These are phyloP conservation scores for Latrodectus elegans DNA, from an alignment of 2,888 invertebrate species.

Conservation along the genomic window DNA sequence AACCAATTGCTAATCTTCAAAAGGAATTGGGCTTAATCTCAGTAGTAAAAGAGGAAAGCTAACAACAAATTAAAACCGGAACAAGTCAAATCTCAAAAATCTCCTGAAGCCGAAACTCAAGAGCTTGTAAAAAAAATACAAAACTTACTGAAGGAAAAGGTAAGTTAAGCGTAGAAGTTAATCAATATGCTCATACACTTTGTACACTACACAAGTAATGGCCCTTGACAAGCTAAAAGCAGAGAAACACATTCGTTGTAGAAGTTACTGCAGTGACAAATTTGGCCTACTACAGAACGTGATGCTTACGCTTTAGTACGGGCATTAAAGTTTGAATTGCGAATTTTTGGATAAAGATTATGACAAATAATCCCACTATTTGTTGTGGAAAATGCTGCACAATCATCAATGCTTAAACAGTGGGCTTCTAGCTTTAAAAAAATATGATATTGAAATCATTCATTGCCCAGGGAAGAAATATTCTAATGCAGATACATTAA, in stretches of 20 bases:
- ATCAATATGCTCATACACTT: slow-evolving; percentile 47
- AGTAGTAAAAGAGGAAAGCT: slow-evolving; percentile 44
- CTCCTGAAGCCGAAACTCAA: slow-evolving; percentile 44
- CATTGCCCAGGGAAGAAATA: too few relatives aligned
- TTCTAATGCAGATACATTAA: too few relatives aligned
- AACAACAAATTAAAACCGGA: slow-evolving; percentile 56
- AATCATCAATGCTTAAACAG: too few relatives aligned
- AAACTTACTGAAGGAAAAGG: slow-evolving; percentile 46
- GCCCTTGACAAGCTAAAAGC: slow-evolving; percentile 49
- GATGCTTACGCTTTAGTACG: too few relatives aligned
- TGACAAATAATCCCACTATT: too few relatives aligned
- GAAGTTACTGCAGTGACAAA: slow-evolving; percentile 29
- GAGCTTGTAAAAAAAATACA: slow-evolving; percentile 56
- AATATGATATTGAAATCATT: too few relatives aligned
- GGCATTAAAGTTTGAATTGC: too few relatives aligned
- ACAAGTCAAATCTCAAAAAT: slow-evolving; percentile 47
- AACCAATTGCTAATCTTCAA: slow-evolving; percentile 30
- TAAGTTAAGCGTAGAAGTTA: slow-evolving; percentile 51
- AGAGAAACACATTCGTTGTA: slow-evolving; percentile 49
- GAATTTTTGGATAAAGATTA: too few relatives aligned
- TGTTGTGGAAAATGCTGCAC: too few relatives aligned
- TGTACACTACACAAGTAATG: slow-evolving; percentile 33
- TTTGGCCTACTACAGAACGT: neutral
- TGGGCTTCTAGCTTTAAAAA: too few relatives aligned
- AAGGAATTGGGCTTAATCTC: slow-evolving; percentile 42